Base-by-base conservation (phyloP, 2,113 vertebrate genomes). In the Gorsachius goisagi region DNA sequence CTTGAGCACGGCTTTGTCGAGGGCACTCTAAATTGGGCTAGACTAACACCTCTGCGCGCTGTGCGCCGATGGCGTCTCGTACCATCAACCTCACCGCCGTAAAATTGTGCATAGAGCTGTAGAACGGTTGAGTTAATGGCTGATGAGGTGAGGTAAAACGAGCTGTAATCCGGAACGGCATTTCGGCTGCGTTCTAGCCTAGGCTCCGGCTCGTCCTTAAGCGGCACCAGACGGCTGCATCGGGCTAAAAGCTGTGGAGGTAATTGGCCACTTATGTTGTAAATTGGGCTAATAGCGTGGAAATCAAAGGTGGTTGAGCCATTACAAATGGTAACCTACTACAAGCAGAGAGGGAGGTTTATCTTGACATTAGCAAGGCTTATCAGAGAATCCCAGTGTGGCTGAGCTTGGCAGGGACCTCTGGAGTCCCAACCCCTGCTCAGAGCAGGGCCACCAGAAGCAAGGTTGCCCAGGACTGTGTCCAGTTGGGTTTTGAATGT, bases 31-130 rank as follows among this genome's bases (percentile, higher is more conserved):
- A 62, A 55, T 13, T 20, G 35, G 39, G 12, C 62, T 45, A 13
- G 44, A 22, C 37, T n/a, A 27, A 53, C 33, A 23, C 33, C 9
- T 74, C 0, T 37, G 24, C 7, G 0, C 2, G 4, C 58, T 23
- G 3, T 19, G 1, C 49, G 69, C 55, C 5, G 47, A 12, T 15
- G 0, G 1, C 0, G 1, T 35, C 27, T 50, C 14, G 1, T 32
- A 11, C 22, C 6, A 0, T 44, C 35, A 60, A 60, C 53, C 63
- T 49, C 3, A 1, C 58, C 28, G 12, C 33, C 3, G 1, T 45
- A 12, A 49, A 73, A 33, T 41, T 27, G 24, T n/a, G 1, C 60
- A 16, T 55, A 11, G 32, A 16, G 64, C 50, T 64, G 19, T 21
- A 7, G 78, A 35, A 72, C 4, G 2, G 45, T n/a, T 82, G 63